These are phyloP conservation scores for Beroe forskalii DNA, from an alignment of 37 sponge, comb jelly and placozoan species.

Conservation along the genomic window DNA sequence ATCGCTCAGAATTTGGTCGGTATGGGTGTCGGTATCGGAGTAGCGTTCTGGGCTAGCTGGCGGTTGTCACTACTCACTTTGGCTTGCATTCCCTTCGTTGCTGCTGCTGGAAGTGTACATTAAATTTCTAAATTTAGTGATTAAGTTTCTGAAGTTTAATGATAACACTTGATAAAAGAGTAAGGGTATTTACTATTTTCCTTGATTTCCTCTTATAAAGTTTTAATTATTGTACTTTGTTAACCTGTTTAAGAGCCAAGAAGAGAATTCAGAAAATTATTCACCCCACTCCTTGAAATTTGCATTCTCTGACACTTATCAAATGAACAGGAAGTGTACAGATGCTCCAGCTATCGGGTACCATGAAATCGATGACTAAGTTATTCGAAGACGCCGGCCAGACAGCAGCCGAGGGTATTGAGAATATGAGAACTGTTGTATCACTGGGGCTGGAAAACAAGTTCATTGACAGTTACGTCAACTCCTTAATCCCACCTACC, in stretches of 20 bases:
- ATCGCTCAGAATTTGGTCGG: neutral
- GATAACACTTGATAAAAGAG: too few species aligned
- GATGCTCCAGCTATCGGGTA: constrained; percentile 42
- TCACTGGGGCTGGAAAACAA: constrained; percentile 68
- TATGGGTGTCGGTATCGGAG: neutral
- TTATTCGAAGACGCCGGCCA: constrained; percentile 64
- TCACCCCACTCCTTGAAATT: too few species aligned
- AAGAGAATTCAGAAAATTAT: too few species aligned
- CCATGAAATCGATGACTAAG: constrained; percentile 36
- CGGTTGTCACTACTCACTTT: constrained; percentile 19
- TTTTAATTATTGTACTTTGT: too few species aligned
- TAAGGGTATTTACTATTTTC: too few species aligned
- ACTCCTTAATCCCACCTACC: neutral
- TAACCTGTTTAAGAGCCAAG: too few species aligned
- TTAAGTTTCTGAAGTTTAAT: too few species aligned
- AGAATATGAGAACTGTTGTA: constrained; percentile 84
- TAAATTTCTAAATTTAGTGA: neutral
- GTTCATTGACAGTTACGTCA: neutral
- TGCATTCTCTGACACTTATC: too few species aligned
- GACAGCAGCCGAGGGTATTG: constrained; percentile 77
- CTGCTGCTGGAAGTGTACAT: constrained; percentile 10
- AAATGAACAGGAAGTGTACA: constrained; percentile 63
- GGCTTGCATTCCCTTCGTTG: constrained; percentile 12
- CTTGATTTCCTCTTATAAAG: too few species aligned
- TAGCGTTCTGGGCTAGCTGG: constrained; percentile 21